Base-by-base conservation (phyloP, 2,113 vertebrate genomes). In the Ophthalmolycus amberensis region DNA sequence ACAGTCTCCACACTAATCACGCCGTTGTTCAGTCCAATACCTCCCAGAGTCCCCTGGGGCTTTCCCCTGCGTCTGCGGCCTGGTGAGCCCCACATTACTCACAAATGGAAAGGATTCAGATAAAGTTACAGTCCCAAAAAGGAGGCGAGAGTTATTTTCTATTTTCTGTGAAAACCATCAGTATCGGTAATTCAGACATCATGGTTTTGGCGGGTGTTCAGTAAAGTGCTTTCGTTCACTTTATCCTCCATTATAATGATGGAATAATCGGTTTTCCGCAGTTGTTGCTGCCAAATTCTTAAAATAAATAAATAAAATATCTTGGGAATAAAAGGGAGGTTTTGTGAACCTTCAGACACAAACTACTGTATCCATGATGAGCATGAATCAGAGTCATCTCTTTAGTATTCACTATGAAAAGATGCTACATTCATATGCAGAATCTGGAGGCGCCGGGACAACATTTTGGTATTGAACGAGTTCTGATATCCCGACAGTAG, bases 21-120 rank as follows among this genome's bases (percentile, higher is more conserved):
- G 81, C 58, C 75, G 63, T 60, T 76, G 56, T 79, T 79, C 77
- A 29, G 72, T 59, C 71, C 79, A 70, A 79, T 54, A 71, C 59
- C 58, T 60, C 29, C 60, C 74, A 59, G 34, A 1, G 29, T 79
- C 85, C 60, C 83, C 0, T 0, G 44, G 52, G 89, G 25, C 15
- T 67, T 75, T 12, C 4, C 29, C 60, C 32, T 25, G 40, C n/a
- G 79, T 87, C 84, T 73, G 84, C 62, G 29, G 81, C 78, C 64
- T 63, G 38, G 64, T 62, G 63, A 82, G 77, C 46, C 20, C 50
- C 77, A 74, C 79, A 80, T 84, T 65, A 77, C 75, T 90, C 80
- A 79, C 75, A 79, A 79, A 79, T 25, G 65, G 74, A 89, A 70
- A 27, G 7, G 64, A 46, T 29, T 77, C 69, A 46, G 75, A 86